A percentile compares a stretch with the other conserved stretches of the same genome.
Evolutionary conservation across 2,797 vertebrate species (phyloP).

Genomic region (Mionectes olivaceus): DNA sequence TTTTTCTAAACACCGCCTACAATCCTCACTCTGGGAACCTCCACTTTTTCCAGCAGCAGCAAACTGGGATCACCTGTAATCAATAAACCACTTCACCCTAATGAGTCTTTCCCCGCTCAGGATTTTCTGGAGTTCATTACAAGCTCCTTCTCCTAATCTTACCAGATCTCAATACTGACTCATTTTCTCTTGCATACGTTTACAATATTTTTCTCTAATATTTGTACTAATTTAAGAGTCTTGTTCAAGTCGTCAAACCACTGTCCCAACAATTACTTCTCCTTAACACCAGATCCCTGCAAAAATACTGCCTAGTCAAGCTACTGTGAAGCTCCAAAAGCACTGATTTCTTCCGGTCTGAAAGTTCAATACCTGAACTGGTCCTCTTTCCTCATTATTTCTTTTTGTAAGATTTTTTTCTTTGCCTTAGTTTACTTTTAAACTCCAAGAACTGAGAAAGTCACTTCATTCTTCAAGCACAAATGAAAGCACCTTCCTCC

Average conservation of each 20-base stretch:
- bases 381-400: not conserved
- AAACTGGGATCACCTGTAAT: slow-evolving; percentile 15
- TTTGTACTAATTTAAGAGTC: not conserved
- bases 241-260: not conserved
- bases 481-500: not conserved
- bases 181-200: not conserved
- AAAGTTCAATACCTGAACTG: not conserved
- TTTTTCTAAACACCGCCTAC: not conserved
- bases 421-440: not conserved
- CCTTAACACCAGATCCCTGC: not conserved
- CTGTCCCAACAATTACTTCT: not conserved
- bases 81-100: not conserved
- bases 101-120: not conserved
- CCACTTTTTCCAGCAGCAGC: not conserved
- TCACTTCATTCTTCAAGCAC: not conserved
- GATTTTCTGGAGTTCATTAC: slow-evolving; percentile 16
- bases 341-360: not conserved
- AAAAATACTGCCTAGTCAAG: not conserved
- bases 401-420: not conserved
- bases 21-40: not conserved
- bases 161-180: not conserved
- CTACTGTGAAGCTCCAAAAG: not conserved
- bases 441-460: not conserved
- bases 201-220: not conserved
- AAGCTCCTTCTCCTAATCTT: not conserved